Percentiles rank a stretch among this genome's conserved stretches.
phyloP scores from a whole-genome alignment of 2,113 vertebrate species.

The Limnothrissa miodon region DNA sequence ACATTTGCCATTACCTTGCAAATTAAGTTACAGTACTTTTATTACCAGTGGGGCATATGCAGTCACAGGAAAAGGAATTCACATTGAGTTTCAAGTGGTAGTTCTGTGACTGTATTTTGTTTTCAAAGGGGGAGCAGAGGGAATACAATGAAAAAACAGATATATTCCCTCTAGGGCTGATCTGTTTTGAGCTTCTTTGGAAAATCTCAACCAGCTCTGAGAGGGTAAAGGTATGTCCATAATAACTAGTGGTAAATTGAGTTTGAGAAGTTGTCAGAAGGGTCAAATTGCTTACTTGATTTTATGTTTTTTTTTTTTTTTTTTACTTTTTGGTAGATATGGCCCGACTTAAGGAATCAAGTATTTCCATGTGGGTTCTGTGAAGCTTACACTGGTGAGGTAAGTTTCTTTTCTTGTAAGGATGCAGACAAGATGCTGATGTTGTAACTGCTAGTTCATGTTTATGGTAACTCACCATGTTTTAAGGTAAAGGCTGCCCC shows the following conservation, averaged over 20 bases:
- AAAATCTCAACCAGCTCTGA: constrained; percentile 30
- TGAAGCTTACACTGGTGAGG: constrained; percentile 5
- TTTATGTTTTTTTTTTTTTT: neutral
- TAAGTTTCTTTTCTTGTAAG: constrained; percentile 13
- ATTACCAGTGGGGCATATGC: neutral
- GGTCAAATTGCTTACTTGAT: neutral
- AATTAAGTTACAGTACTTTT: neutral
- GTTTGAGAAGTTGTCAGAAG: neutral
- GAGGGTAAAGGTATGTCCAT: neutral
- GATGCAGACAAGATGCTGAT: no score
- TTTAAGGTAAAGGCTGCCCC: no score
- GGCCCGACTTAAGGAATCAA: neutral
- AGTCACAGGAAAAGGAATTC: neutral
- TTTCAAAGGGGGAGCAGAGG: constrained; percentile 15
- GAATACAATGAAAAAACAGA: constrained; percentile 71
- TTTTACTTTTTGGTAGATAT: constrained; percentile 29
- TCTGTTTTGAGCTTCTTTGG: constrained; percentile 69
- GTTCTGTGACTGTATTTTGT: neutral
- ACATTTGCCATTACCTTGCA: neutral
- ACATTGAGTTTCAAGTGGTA: neutral
- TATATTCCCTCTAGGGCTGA: constrained; percentile 74
- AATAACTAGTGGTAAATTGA: neutral
- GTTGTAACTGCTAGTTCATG: no score
- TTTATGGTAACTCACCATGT: no score
- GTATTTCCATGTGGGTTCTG: constrained; percentile 32